These are phyloP conservation scores for Triplophysa siluroides DNA, from an alignment of 2,113 vertebrate species.

Conservation along the genomic window DNA sequence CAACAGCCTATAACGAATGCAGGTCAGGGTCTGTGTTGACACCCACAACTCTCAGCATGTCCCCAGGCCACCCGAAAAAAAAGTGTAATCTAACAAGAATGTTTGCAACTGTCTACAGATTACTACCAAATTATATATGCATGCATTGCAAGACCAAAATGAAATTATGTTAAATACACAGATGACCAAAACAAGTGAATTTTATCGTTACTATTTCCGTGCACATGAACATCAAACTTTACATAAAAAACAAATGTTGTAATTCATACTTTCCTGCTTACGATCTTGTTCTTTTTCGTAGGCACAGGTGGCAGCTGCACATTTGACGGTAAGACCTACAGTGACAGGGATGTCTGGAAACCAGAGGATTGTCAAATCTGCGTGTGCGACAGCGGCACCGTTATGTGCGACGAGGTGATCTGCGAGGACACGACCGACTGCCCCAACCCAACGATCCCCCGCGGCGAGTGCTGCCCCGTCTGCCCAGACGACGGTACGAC, in stretches of 20 bases:
- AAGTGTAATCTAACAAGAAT: no score
- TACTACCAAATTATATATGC: background rate
- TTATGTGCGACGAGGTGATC: conserved; percentile 88
- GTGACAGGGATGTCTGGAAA: conserved; percentile 90
- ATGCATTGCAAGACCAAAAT: no score
- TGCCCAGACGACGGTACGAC: conserved; percentile 80
- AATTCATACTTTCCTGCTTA: background rate
- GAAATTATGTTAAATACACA: no score
- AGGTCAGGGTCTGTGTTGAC: background rate
- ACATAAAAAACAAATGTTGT: background rate
- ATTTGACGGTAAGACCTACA: conserved; percentile 80
- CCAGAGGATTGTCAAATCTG: conserved; percentile 88
- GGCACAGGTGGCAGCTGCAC: conserved; percentile 78
- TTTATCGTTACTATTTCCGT: background rate
- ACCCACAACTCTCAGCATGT: background rate
- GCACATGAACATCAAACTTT: no score
- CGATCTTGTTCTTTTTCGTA: conserved; percentile 57
- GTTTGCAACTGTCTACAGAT: background rate
- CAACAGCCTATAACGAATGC: background rate
- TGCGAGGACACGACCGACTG: conserved; percentile 83
- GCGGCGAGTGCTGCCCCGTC: conserved; percentile 83
- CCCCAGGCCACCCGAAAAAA: background rate
- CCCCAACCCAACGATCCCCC: conserved; percentile 76
- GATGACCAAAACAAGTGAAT: no score
- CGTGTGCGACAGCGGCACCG: conserved; percentile 86